These are phyloP conservation scores for Psophia crepitans DNA, from an alignment of 2,113 vertebrate genomes.

Conservation along the genomic window DNA sequence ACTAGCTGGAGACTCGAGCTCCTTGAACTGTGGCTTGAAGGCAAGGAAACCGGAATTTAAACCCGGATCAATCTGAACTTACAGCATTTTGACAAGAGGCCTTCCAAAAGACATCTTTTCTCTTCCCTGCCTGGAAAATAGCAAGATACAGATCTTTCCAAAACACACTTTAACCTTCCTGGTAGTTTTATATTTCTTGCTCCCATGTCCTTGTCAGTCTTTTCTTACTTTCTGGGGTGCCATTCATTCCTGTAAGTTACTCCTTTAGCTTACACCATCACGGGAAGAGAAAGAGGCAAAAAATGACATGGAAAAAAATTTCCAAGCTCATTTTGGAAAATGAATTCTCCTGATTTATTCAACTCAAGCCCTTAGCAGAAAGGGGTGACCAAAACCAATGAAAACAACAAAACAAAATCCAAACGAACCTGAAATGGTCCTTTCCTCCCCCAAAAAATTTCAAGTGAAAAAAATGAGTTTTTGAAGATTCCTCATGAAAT, in stretches of 20 bases:
- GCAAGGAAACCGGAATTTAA: slow-evolving; percentile 2
- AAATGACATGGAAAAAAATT: rapidly evolving
- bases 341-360: not conserved
- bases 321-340: not conserved
- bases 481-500: not conserved
- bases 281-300: not conserved
- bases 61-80: not conserved
- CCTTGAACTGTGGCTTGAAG: not conserved
- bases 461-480: not conserved
- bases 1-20: not conserved
- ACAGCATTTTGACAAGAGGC: not conserved
- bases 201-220: not conserved
- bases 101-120: slow-evolving; percentile 20
- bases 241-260: not conserved
- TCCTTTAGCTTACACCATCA: not conserved
- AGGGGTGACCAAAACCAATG: not conserved
- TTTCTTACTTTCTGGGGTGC: not conserved
- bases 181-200: not conserved
- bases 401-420: not conserved
- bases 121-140: not conserved
- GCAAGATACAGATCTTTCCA: not conserved
- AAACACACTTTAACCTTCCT: not conserved
- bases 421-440: not conserved
- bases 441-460: not conserved
- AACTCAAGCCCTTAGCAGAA: not conserved